Evolutionary conservation across 2,113 vertebrate genomes (phyloP).

Genomic region (Scolopax mira): DNA sequence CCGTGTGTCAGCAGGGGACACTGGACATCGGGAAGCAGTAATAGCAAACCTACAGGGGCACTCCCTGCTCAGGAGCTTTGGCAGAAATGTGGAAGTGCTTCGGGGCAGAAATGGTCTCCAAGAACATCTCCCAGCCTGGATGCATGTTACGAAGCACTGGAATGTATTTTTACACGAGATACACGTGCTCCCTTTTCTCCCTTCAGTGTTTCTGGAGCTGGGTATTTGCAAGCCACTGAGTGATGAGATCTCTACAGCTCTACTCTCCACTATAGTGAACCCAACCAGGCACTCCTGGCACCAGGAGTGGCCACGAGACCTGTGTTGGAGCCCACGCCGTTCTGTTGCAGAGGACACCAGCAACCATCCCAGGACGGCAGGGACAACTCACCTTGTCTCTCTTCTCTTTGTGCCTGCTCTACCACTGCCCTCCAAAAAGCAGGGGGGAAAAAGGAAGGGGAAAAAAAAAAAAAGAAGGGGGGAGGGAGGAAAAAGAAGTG

Average conservation of each 20-base stretch:
- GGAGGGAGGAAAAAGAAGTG: fast-evolving
- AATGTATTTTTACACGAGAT: not conserved
- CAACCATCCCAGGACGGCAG: not conserved
- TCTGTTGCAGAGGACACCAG: not conserved
- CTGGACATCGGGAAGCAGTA: not conserved
- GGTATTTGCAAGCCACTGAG: not conserved
- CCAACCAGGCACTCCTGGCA: not conserved
- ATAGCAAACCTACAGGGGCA: not conserved
- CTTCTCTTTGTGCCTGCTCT: not conserved
- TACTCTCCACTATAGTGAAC: not conserved
- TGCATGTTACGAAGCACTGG: not conserved
- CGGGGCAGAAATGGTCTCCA: not conserved
- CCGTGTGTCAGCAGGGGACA: fast-evolving
- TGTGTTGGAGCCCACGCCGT: not conserved
- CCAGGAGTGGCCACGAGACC: not conserved
- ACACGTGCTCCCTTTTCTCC: not conserved
- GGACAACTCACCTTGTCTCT: not conserved
- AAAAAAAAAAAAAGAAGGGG: too few relatives aligned
- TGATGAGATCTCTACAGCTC: not conserved
- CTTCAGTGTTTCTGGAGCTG: not conserved
- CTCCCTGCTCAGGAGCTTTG: not conserved
- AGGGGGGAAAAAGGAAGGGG: not conserved
- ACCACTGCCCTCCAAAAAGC: fast-evolving
- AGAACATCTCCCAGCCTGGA: not conserved
- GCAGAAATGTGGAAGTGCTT: not conserved